phyloP scores from a whole-genome alignment of 2,888 invertebrate species.

The Nipponacmea schrenckii region DNA sequence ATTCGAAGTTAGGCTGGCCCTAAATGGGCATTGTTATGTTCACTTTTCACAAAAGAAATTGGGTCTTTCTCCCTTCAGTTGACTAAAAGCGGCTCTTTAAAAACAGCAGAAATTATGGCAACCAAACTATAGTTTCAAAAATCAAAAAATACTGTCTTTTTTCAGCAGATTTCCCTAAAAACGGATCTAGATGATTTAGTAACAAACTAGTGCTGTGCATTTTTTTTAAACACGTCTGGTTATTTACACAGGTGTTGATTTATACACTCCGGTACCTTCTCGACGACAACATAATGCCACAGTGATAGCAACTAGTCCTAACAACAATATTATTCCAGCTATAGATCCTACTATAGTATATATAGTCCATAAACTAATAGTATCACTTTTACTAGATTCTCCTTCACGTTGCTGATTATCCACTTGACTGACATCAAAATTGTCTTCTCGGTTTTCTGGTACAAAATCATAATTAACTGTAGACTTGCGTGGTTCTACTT shows the following conservation, averaged over 20 bases:
- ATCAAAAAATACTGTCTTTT: no score
- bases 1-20: no score
- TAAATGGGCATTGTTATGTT: no score
- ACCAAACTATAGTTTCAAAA: no score
- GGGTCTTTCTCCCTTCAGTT: no score
- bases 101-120: no score
- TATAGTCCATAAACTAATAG: conserved; percentile 53
- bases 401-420: conserved; percentile 1
- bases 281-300: conserved; percentile 54
- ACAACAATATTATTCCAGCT: conserved; percentile 53
- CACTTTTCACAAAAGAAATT: no score
- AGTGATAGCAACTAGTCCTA: conserved; percentile 55
- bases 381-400: conserved; percentile 19
- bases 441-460: background rate
- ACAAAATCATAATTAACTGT: conserved; percentile 13
- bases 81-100: no score
- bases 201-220: no score
- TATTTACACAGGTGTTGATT: conserved; percentile 52
- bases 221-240: no score
- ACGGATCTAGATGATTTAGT: no score
- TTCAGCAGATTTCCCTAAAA: no score
- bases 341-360: conserved; percentile 60
- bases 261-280: conserved; percentile 48
- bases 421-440: background rate
- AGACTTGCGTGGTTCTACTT: conserved; percentile 22